phyloP scores from a whole-genome alignment of 2,113 vertebrate species.

The Aptenodytes patagonicus region DNA sequence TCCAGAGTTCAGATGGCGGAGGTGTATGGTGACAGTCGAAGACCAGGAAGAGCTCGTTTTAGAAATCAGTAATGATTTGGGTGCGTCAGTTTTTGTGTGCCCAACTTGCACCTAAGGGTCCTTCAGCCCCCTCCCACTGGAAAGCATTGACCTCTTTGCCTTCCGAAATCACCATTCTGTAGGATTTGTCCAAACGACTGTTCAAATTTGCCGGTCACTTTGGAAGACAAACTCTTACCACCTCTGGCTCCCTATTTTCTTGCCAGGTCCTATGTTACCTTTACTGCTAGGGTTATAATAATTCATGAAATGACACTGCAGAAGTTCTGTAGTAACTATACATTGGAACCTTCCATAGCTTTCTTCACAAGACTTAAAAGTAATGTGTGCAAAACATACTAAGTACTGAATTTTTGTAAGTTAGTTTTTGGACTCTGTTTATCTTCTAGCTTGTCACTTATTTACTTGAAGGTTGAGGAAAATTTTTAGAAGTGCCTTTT shows the following conservation, averaged over 20 bases:
- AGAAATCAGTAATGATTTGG: background rate
- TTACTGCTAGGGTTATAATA: background rate
- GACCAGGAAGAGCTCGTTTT: background rate
- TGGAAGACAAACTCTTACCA: background rate
- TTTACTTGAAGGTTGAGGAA: background rate
- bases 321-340: constrained; percentile 23
- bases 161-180: accelerated
- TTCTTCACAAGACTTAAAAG: background rate
- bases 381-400: background rate
- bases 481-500: background rate
- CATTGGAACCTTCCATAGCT: constrained; percentile 33
- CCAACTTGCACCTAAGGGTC: background rate
- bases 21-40: background rate
- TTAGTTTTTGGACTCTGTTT: constrained; percentile 22
- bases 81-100: background rate
- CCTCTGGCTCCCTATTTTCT: background rate
- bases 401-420: background rate
- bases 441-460: background rate
- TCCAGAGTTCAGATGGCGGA: background rate
- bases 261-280: background rate
- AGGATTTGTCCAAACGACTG: background rate
- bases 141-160: background rate
- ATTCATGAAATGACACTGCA: background rate
- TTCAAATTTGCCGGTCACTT: background rate
- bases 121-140: background rate